phyloP scores from a whole-genome alignment of 1,140 invertebrate genomes.

The Brachionus rotundiformis region DNA sequence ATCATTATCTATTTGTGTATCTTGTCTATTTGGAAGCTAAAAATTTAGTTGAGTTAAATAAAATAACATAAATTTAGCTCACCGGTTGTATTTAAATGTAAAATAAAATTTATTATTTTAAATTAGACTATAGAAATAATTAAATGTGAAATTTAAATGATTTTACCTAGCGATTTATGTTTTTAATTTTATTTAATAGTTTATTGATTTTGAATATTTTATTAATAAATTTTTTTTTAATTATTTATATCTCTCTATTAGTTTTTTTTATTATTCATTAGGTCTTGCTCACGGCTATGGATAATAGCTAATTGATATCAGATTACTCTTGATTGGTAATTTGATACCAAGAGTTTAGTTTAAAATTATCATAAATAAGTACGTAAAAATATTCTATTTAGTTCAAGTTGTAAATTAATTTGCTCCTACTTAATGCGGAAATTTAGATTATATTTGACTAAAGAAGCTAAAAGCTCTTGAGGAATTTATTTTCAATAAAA shows the following conservation, averaged over 20 bases:
- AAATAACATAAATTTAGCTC: background rate
- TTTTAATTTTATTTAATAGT: background rate
- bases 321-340: background rate
- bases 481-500: too few relatives aligned
- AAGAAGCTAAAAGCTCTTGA: too few relatives aligned
- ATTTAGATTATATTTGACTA: too few relatives aligned
- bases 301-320: background rate
- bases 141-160: background rate
- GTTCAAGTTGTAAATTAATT: background rate
- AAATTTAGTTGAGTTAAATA: background rate
- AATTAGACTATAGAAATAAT: background rate
- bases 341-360: background rate
- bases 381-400: background rate
- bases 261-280: too few relatives aligned
- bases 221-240: background rate
- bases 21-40: background rate
- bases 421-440: too few relatives aligned
- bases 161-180: background rate
- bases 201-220: background rate
- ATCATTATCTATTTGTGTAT: background rate
- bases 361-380: background rate
- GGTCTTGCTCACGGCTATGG: background rate
- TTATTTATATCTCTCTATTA: too few relatives aligned
- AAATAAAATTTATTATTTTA: background rate
- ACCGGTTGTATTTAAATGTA: conserved; percentile 2